A percentile compares a stretch with the other conserved stretches of the same genome.
Conservation (phyloP, 2,113 vertebrate genomes). For the Ictalurus furcatus region DNA sequence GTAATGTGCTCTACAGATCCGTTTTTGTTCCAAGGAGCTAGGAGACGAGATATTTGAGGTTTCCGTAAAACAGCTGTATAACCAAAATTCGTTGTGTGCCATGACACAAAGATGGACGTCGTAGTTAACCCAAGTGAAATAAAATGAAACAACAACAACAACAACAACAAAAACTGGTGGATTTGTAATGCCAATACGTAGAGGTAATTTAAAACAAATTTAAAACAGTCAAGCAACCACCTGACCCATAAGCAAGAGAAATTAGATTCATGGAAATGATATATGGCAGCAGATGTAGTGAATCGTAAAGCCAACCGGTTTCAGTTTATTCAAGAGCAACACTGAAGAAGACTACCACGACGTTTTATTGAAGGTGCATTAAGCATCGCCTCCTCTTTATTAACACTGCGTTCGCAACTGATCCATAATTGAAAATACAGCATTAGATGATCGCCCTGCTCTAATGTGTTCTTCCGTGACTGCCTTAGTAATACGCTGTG, state of each 20-base stretch:
- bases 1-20: too few relatives aligned
- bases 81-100: too few relatives aligned
- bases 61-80: too few relatives aligned
- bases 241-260: neutral
- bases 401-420: neutral
- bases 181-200: too few relatives aligned
- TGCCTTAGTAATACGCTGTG: constrained; percentile 1
- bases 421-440: neutral
- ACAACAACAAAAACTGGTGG: neutral
- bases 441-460: neutral
- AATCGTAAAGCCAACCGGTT: neutral
- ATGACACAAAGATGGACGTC: too few relatives aligned
- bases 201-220: too few relatives aligned
- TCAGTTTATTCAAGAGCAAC: neutral
- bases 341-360: neutral
- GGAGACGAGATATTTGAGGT: too few relatives aligned
- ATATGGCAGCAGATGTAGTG: neutral
- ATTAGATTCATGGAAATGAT: neutral
- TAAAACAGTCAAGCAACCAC: too few relatives aligned
- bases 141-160: too few relatives aligned
- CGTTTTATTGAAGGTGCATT: neutral
- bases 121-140: too few relatives aligned
- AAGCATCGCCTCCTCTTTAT: neutral
- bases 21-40: too few relatives aligned
- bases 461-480: neutral